Evolutionary conservation across 1,140 invertebrate species (phyloP), one percentile per base, ranked within the genome.

Genomic region (Drosophila repletoides): DNA sequence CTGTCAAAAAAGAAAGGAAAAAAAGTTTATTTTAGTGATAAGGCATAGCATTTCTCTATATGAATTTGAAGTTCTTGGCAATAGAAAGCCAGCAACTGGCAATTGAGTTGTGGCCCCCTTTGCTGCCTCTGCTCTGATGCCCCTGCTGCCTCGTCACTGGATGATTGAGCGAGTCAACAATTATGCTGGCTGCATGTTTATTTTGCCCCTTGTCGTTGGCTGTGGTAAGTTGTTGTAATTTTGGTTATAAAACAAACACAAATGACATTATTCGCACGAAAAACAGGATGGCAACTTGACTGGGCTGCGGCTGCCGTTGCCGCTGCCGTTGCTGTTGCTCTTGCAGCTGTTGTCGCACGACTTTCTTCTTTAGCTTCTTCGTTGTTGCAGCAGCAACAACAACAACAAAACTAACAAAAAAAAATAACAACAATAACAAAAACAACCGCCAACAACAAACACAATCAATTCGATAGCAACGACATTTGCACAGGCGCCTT

Each of bases 241-340:
- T 84, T 53, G 70, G 79, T 83, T 83, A 84, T 83, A 83, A 83
- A 83, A 83, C 77, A 84, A 83, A 83, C 74, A 84, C 79, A 83
- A 83, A 74, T 84, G 79, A 83, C 77, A 83, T 84, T 84, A 84
- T 84, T 83, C 79, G 79, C 79, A 83, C 77, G 77, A 83, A 71
- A 66, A 69, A 60, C 79, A 83, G 79, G 79, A 83, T 76, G 68
- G 53, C 58, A 34, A 55, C 19, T 67, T 51, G 60, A 28, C 46
- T 64, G 33, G 51, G 49, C 12, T 41, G 48, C 12, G 40, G 19
- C 38, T 49, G 67, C 17, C 49, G 51, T 45, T 65, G 75, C 15
- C 3, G 17, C 24, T 55, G 26, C 33, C 15, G 12, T 14, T 52
- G 55, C 28, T 22, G 53, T 40, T 43, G 56, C 49, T 24, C 28